Base-by-base conservation (phyloP, 2,797 vertebrate species). In the Gobio occitaniae region DNA sequence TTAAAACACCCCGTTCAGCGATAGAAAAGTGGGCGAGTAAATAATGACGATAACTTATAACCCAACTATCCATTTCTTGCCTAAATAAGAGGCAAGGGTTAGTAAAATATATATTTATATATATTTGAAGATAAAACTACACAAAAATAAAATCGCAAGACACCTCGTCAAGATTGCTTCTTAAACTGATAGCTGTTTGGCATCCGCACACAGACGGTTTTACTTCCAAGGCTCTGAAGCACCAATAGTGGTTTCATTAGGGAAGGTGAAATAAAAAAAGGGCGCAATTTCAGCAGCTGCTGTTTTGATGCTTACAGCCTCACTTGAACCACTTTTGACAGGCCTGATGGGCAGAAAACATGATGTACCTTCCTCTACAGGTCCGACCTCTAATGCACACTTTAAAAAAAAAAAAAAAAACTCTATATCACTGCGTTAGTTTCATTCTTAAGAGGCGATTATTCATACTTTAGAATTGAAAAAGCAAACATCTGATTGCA, bases 391-490 rank as follows among this genome's bases (percentile, higher is more conserved):
- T 52, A 36, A 75, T 36, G 48, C 72, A 75, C 72, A 21, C 48
- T 75, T 75, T 75, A 0, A 10, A 15, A 54, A 75, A 36, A 29
- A 63, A 88, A 89, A 83, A 87, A 93, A 90, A 91, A 90, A 77
- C 89, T 93, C 89, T 29, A 63, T 2, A 94, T 32, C 92, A 93
- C 92, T 93, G 93, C 92, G 88, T 91, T 93, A 91, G 91, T 92
- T 90, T 90, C 87, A 32, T 15, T 36, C 63, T 4, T 10, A 61
- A 25, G 10, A n/a, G 21, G n/a, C n/a, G 6, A 59, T 59, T n/a
- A 61, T 61, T 80, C 68, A 68, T 29, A 78, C 9, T 47, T 88
- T 94, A 94, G 93, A 94, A 17, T 48, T 66, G 4, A 15, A 63
- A 29, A 15, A 63, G 25, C 12, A 16, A 65, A 65, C 61, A 38